Evolutionary conservation across 2,113 vertebrate genomes (phyloP), one percentile per base, ranked within the genome.

Genomic region (Macquaria australasica): DNA sequence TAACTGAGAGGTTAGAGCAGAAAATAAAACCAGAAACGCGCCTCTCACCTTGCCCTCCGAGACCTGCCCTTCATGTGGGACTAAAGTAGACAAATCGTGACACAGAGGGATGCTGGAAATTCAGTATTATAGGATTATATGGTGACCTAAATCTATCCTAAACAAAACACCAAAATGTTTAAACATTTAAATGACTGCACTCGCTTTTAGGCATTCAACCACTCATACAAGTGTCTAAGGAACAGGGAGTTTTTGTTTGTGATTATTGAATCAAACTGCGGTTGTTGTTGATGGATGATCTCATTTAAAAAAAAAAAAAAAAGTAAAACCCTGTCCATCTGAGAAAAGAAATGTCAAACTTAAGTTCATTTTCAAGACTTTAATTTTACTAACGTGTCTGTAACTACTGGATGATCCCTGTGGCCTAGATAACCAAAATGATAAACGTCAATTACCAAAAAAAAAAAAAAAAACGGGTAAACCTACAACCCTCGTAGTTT

Each of bases 1-100:
- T 73, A 37, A 77, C 41, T 41, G 81, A 83, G 82, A 76, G 81
- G 78, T 84, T 58, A 71, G 73, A 77, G 68, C 45, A 34, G 45
- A n/a, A 78, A 72, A 78, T 59, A 66, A 76, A 80, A 76, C 9
- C 18, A 31, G 53, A 79, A 41, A 77, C 1, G 73, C 11, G 71
- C 11, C 45, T 81, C 72, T 81, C 69, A 77, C 53, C 63, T 67
- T 16, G n/a, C 28, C 81, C 53, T 37, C 62, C n/a, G 50, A 82
- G 83, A 66, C 77, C 73, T 34, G 39, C 20, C 75, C 79, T 81
- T 73, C 83, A 79, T 41, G 50, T 28, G 68, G 50, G 50, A 67
- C 59, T 31, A 14, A 56, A 69, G 28, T 16, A 20, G 50, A 69
- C 70, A 37, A 15, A 50, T 51, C 11, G 4, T 28, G 45, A 10